These are phyloP conservation scores for Chirona hameri DNA, from an alignment of 2,888 invertebrate species.

Conservation along the genomic window DNA sequence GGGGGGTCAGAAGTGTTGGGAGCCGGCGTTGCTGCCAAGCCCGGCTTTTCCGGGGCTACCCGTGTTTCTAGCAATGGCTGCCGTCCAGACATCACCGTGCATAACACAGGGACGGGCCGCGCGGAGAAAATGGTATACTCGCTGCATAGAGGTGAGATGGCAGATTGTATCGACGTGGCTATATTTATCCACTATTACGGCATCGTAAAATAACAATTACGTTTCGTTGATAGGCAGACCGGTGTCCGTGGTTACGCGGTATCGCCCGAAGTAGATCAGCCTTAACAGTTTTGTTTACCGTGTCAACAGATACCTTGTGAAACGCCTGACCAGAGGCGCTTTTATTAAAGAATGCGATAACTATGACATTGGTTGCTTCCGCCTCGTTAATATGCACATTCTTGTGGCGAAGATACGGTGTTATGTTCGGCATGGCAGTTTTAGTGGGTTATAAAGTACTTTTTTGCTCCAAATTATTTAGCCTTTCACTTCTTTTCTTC, in stretches of 20 bases:
- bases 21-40: too few species aligned
- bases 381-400: too few species aligned
- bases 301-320: background rate
- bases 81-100: background rate
- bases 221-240: background rate
- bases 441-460: too few species aligned
- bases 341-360: too few species aligned
- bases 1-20: too few species aligned
- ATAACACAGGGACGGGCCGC: background rate
- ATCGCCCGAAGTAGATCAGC: background rate
- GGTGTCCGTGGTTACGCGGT: background rate
- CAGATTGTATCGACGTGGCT: background rate
- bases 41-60: background rate
- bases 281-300: background rate
- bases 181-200: slow-evolving; percentile 24
- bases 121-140: background rate
- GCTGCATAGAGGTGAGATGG: background rate
- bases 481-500: too few species aligned
- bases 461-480: too few species aligned
- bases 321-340: background rate
- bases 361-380: too few species aligned
- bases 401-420: too few species aligned
- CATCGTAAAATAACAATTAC: slow-evolving; percentile 25
- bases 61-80: slow-evolving; percentile 4
- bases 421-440: too few species aligned